Evolutionary conservation across 2,113 vertebrate genomes (phyloP).

Genomic region (Cyprinodon variegatus): DNA sequence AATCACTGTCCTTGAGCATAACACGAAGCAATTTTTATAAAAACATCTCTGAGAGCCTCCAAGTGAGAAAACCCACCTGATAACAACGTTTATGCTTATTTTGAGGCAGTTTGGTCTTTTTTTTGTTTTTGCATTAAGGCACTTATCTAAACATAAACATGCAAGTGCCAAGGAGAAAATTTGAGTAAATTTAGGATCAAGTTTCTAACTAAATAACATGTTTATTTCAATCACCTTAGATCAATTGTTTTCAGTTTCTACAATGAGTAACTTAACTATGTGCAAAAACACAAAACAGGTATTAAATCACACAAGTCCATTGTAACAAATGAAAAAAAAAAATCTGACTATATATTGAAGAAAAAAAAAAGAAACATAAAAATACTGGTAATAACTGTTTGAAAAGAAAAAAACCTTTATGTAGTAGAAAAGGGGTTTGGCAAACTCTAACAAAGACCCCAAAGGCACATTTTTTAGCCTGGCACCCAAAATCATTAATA

Average conservation of each 20-base stretch:
- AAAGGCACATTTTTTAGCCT: conserved; percentile 54
- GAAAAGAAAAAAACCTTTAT: conserved; percentile 8
- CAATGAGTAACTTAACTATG: neutral
- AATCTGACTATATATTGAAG: neutral
- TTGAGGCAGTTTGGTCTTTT: neutral
- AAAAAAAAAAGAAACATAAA: neutral
- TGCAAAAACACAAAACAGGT: conserved; percentile 23
- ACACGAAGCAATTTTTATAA: conserved; percentile 19
- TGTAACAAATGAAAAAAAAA: conserved; percentile 9
- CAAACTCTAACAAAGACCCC: conserved; percentile 25
- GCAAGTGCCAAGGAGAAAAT: neutral
- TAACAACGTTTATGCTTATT: conserved; percentile 4
- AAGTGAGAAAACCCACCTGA: conserved; percentile 1
- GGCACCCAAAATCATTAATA: conserved; percentile 44
- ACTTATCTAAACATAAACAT: conserved; percentile 26
- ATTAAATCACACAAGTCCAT: neutral
- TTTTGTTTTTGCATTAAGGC: conserved; percentile 17
- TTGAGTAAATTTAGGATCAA: neutral
- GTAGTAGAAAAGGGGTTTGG: conserved; percentile 1
- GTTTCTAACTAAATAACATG: conserved; percentile 1
- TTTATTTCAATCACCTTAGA: conserved; percentile 1
- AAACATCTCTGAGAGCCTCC: neutral
- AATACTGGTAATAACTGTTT: conserved; percentile 13
- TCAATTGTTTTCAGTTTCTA: conserved; percentile 12
- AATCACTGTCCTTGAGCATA: conserved; percentile 15